Base-by-base conservation (phyloP, 1,140 invertebrate species). In the Lepidurus apus region DNA sequence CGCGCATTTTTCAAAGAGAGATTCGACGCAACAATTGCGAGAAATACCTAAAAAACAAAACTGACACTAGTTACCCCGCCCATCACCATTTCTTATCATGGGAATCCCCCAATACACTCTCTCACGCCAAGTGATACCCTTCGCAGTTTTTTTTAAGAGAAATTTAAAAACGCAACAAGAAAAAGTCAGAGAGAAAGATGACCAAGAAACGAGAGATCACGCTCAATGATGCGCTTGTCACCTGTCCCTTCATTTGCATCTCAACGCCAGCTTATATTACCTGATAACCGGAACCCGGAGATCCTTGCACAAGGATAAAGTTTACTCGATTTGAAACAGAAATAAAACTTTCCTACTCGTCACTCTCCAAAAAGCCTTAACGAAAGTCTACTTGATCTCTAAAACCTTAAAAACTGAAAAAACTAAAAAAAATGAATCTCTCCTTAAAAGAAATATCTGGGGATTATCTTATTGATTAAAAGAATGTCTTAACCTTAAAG, bases 141-240 rank as follows among this genome's bases (percentile, higher is more conserved):
- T 65, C 1, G 8, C 21, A n/a, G 4, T 21, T 65, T 65, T n/a
- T n/a, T 65, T 65, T 65, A n/a, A 47, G 17, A 65, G 21, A 17
- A 13, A 7, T 17, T 3, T 21, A 17, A 65, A 65, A n/a, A 9
- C 6, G 21, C 17, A 65, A 65, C n/a, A 9, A 21, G n/a, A n/a
- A n/a, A n/a, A n/a, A n/a, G n/a, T n/a, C n/a, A n/a, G n/a, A n/a
- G 21, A 65, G 21, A 21, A 65, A 65, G 53, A 65, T 65, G 1
- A 65, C 53, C 8, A 21, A 13, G 53, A 65, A 65, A 65, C 53
- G 53, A 65, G 53, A 65, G 53, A 65, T 65, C 53, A 13, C 53
- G 53, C 53, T 65, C 53, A 65, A n/a, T 7, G n/a, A 65, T 65
- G 53, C 53, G 53, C 53, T 65, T 65, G 53, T 65, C 53, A 65